Conservation (phyloP, 2,888 invertebrate genomes). For the Hirtodrosophila confusa region DNA sequence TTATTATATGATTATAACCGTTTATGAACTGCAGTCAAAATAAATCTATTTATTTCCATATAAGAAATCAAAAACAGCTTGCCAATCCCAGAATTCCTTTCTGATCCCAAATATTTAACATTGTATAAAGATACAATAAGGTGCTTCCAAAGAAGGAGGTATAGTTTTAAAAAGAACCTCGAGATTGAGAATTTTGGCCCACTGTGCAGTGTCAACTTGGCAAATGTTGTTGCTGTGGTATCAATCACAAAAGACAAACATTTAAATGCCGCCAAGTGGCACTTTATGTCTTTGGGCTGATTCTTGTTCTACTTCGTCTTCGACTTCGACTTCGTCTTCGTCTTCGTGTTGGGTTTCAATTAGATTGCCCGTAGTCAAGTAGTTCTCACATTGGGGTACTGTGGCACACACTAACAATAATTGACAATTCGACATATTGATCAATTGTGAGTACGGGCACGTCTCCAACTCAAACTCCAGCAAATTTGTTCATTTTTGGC, state of each 20-base stretch:
- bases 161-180: no score
- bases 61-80: neutral
- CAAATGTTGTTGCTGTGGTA: conserved; percentile 8
- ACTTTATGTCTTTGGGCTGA: conserved; percentile 1
- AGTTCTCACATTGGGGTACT: conserved; percentile 6
- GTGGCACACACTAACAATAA: conserved; percentile 33
- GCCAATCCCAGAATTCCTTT: no score
- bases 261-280: conserved; percentile 32
- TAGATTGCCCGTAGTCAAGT: neutral
- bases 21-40: conserved; percentile 47
- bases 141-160: no score
- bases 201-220: conserved; percentile 21
- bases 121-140: no score
- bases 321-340: neutral
- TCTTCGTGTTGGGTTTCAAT: conserved; percentile 2
- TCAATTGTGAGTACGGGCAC: conserved; percentile 70
- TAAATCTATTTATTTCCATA: conserved; percentile 22
- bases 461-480: conserved; percentile 50
- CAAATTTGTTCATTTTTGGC: conserved; percentile 39
- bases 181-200: conserved; percentile 1
- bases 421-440: conserved; percentile 73
- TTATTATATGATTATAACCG: conserved; percentile 28
- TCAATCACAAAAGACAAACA: conserved; percentile 24
- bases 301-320: conserved; percentile 17
- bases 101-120: no score